Conservation (phyloP, 2,888 invertebrate genomes). For the Caenorhabditis sp. region DNA sequence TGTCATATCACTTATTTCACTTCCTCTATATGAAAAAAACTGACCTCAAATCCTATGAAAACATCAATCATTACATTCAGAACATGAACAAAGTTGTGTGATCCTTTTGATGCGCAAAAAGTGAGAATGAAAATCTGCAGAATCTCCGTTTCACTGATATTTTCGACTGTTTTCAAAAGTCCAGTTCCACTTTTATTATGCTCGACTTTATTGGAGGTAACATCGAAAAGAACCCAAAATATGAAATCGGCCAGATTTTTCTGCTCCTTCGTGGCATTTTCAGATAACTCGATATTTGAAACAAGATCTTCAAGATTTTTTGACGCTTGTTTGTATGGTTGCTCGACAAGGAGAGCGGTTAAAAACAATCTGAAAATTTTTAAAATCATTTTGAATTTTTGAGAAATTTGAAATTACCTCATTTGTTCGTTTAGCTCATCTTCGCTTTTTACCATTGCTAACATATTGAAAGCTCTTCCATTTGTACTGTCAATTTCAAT, state of each 20-base stretch:
- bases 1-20: too few species aligned
- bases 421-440: neutral
- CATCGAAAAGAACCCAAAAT: constrained; percentile 11
- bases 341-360: constrained; percentile 12
- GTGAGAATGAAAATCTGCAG: neutral
- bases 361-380: constrained; percentile 15
- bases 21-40: too few species aligned
- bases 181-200: constrained; percentile 8
- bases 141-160: neutral
- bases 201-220: neutral
- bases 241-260: constrained; percentile 7
- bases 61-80: neutral
- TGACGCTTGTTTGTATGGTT: constrained; percentile 7
- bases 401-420: neutral
- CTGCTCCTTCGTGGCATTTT: neutral
- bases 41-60: neutral
- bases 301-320: constrained; percentile 6
- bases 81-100: neutral
- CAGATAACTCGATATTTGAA: neutral
- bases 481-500: constrained; percentile 8
- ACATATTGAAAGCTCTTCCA: constrained; percentile 21
- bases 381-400: neutral
- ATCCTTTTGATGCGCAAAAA: neutral
- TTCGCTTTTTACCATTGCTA: neutral
- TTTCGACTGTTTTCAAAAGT: neutral